A percentile compares a stretch with the other conserved stretches of the same genome.
phyloP scores from a whole-genome alignment of 2,797 vertebrate species.

The Sphaeramia orbicularis region DNA sequence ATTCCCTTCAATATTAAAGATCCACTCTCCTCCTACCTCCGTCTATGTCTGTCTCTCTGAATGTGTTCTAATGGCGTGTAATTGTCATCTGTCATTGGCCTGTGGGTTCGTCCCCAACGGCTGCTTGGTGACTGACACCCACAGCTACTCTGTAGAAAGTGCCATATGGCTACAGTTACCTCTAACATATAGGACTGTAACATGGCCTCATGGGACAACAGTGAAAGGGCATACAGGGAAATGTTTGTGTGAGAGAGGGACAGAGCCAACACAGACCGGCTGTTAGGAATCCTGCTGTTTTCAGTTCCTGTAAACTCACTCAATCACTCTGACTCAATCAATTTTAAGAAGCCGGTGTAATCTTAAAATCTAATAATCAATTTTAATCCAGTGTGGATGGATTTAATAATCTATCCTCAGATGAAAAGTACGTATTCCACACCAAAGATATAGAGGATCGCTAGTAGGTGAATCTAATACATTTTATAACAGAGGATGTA shows the following conservation, averaged over 20 bases:
- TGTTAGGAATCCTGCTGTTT: conserved; percentile 24
- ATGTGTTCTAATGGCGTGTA: conserved; percentile 71
- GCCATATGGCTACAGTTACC: conserved; percentile 67
- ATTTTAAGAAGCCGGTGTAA: not conserved
- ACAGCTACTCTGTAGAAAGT: conserved; percentile 52
- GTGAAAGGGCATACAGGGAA: conserved; percentile 38
- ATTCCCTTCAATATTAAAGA: conserved; percentile 3
- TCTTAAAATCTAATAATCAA: not conserved
- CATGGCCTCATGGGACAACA: conserved; percentile 42
- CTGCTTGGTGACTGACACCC: conserved; percentile 66
- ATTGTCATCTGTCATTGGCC: conserved; percentile 75
- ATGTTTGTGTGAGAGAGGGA: conserved; percentile 24
- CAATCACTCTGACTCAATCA: conserved; percentile 13
- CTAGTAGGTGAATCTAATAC: no score
- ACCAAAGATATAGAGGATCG: no score
- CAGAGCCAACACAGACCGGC: conserved; percentile 42
- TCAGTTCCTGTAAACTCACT: not conserved
- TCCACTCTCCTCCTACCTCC: conserved; percentile 10
- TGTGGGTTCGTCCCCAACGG: conserved; percentile 65
- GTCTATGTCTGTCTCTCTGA: conserved; percentile 38
- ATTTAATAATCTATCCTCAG: not conserved
- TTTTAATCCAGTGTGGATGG: conserved; percentile 6
- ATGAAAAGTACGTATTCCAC: conserved; percentile 1
- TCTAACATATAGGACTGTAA: conserved; percentile 57
- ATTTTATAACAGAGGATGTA: no score